A percentile compares a stretch with the other conserved stretches of the same genome.
Evolutionary conservation across 2,113 vertebrate species (phyloP).

Genomic region (Uropsilus gracilis): DNA sequence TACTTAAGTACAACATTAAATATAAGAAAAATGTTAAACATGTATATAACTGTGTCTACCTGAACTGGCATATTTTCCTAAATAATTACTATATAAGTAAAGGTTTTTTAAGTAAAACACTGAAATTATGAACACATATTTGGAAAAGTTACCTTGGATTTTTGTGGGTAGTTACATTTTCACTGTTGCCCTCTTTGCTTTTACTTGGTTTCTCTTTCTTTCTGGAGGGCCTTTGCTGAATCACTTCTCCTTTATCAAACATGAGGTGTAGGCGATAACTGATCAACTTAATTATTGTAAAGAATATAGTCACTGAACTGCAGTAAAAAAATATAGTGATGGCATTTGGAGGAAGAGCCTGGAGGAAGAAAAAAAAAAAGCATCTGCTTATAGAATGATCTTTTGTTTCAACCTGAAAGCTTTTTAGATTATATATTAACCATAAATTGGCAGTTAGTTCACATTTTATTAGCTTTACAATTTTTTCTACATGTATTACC

Average conservation of each 20-base stretch:
- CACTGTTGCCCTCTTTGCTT: constrained; percentile 86
- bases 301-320: constrained; percentile 92
- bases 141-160: constrained; percentile 84
- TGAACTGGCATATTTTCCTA: background rate
- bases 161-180: constrained; percentile 83
- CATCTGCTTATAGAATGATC: background rate
- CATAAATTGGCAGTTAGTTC: background rate
- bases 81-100: background rate
- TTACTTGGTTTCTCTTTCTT: constrained; percentile 86
- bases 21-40: background rate
- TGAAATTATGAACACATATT: background rate
- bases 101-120: background rate
- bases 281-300: constrained; percentile 93
- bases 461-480: background rate
- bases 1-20: background rate
- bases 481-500: background rate
- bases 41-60: background rate
- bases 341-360: constrained; percentile 94
- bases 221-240: constrained; percentile 87
- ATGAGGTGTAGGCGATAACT: constrained; percentile 96
- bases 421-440: background rate
- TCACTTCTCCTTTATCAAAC: constrained; percentile 94
- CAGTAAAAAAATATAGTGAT: constrained; percentile 95
- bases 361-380: constrained; percentile 40
- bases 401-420: background rate